Evolutionary conservation across 2,888 invertebrate genomes (phyloP).

Genomic region (Anarsia innoxiella): DNA sequence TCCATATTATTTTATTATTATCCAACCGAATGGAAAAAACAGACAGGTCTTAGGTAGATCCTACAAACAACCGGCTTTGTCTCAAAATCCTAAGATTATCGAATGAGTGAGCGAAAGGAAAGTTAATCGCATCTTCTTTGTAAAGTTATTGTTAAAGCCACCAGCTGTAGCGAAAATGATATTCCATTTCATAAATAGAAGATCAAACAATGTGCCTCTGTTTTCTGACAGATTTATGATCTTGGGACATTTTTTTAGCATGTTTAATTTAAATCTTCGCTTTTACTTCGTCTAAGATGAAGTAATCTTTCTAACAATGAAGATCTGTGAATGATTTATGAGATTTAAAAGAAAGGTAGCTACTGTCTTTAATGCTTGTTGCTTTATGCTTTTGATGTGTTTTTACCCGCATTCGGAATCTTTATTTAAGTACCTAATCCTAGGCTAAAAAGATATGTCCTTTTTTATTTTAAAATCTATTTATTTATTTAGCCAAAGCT

Average conservation of each 20-base stretch:
- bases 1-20: constrained; percentile 30
- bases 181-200: constrained; percentile 26
- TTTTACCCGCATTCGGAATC: constrained; percentile 17
- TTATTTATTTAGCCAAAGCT: too few species aligned
- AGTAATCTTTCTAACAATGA: constrained; percentile 15
- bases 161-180: constrained; percentile 31
- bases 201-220: constrained; percentile 29
- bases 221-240: constrained; percentile 45
- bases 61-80: constrained; percentile 41
- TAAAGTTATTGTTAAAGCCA: constrained; percentile 58
- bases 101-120: constrained; percentile 38
- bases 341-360: constrained; percentile 14
- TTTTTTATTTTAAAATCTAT: constrained; percentile 14
- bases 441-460: too few species aligned
- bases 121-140: constrained; percentile 62
- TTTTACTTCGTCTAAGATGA: constrained; percentile 21
- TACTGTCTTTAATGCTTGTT: constrained; percentile 19
- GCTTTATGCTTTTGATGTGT: constrained; percentile 20
- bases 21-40: constrained; percentile 39
- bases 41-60: constrained; percentile 20
- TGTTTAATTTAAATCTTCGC: too few species aligned
- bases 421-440: constrained; percentile 20
- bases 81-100: constrained; percentile 37
- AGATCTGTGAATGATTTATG: constrained; percentile 31
- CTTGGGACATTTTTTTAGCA: constrained; percentile 29